These are phyloP conservation scores for Apus apus DNA, from an alignment of 2,113 vertebrate species.

Conservation along the genomic window DNA sequence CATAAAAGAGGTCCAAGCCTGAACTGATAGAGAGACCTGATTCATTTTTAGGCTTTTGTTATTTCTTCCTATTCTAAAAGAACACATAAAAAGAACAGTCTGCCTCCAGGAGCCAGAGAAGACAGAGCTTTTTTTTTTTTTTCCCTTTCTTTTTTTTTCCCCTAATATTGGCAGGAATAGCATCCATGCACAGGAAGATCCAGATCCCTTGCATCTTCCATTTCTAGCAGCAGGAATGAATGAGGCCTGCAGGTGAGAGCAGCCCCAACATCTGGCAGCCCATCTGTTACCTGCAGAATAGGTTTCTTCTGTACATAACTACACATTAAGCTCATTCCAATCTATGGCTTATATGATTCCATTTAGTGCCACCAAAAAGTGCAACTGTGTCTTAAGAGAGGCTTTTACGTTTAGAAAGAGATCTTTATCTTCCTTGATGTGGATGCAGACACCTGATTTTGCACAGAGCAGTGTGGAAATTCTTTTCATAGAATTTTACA, in stretches of 20 bases:
- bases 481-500: background rate
- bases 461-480: background rate
- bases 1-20: conserved; percentile 45
- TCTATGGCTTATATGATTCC: background rate
- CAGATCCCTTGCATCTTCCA: conserved; percentile 37
- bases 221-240: conserved; percentile 27
- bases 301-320: background rate
- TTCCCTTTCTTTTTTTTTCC: too few species aligned
- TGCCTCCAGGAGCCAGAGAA: conserved; percentile 44
- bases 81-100: conserved; percentile 58
- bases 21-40: conserved; percentile 56
- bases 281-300: conserved; percentile 19
- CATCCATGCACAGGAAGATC: conserved; percentile 52
- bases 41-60: conserved; percentile 66
- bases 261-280: conserved; percentile 20
- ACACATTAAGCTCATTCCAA: background rate
- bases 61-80: conserved; percentile 68
- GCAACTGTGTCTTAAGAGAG: background rate
- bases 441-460: background rate
- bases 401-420: background rate
- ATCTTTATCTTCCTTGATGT: background rate
- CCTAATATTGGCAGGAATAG: background rate
- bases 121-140: background rate
- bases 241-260: background rate
- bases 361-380: background rate